Conservation (phyloP, 2,113 vertebrate genomes). For the Montifringilla adamsi region DNA sequence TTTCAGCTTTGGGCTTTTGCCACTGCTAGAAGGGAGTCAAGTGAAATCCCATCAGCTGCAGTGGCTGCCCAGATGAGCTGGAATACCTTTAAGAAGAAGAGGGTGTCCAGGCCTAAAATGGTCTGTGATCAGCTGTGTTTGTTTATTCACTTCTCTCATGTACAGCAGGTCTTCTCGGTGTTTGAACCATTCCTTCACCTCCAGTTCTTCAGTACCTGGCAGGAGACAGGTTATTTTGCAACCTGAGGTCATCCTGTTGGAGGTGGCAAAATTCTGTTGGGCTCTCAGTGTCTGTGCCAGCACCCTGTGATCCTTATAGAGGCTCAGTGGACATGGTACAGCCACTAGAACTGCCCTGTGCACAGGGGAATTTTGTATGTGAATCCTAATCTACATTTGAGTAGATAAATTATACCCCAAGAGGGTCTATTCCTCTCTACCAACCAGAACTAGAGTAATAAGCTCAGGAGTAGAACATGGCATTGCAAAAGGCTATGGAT, state of each 20-base stretch:
- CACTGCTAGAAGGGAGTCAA: neutral
- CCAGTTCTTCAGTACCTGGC: conserved; percentile 70
- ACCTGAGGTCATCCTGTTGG: neutral
- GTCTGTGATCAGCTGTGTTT: conserved; percentile 69
- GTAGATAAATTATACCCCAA: neutral
- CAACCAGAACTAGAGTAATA: neutral
- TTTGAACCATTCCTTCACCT: conserved; percentile 81
- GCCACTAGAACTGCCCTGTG: neutral
- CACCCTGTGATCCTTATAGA: neutral
- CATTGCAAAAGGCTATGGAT: neutral
- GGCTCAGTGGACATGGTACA: rapidly evolving
- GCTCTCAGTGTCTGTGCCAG: neutral
- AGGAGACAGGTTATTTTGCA: neutral
- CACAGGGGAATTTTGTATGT: neutral
- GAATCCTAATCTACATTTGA: neutral
- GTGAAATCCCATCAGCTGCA: neutral
- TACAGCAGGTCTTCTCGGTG: conserved; percentile 81
- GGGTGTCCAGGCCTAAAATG: conserved; percentile 75
- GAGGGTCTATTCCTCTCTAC: neutral
- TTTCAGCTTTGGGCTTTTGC: neutral
- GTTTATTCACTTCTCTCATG: conserved; percentile 72
- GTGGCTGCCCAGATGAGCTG: neutral
- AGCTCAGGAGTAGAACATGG: neutral
- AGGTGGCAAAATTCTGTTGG: neutral
- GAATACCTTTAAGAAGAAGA: conserved; percentile 76